Evolutionary conservation across 2,113 vertebrate species (phyloP).

Genomic region (Narcine bancroftii): DNA sequence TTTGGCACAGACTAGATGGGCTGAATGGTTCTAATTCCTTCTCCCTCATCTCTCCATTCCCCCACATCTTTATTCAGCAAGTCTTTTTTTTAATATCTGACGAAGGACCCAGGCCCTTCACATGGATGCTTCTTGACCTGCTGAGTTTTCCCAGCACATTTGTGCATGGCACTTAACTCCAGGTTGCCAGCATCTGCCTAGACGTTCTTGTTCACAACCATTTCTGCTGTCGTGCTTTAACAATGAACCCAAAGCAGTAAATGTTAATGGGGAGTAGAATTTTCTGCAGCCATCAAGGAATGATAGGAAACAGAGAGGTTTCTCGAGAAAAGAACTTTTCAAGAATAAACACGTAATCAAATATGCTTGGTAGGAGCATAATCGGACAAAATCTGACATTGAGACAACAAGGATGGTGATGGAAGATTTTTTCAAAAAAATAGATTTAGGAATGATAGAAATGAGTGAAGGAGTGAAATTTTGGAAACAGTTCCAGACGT

Average conservation of each 20-base stretch:
- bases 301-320: neutral
- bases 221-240: neutral
- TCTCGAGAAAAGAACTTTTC: neutral
- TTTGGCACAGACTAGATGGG: too few species aligned
- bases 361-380: neutral
- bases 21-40: too few species aligned
- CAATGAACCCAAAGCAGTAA: neutral
- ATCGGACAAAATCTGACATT: too few species aligned
- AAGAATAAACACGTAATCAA: neutral
- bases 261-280: neutral
- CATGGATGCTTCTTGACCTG: too few species aligned
- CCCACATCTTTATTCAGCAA: too few species aligned
- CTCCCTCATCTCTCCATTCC: too few species aligned
- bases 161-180: too few species aligned
- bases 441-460: neutral
- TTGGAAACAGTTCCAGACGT: neutral
- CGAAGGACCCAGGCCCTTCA: too few species aligned
- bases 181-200: too few species aligned
- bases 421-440: neutral
- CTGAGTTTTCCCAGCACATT: too few species aligned
- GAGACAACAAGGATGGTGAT: neutral
- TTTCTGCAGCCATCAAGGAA: neutral
- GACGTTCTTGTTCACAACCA: too few species aligned
- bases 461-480: neutral
- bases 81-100: too few species aligned